Evolutionary conservation across 2,888 invertebrate species (phyloP).

Genomic region (Coleophora flavipennella): DNA sequence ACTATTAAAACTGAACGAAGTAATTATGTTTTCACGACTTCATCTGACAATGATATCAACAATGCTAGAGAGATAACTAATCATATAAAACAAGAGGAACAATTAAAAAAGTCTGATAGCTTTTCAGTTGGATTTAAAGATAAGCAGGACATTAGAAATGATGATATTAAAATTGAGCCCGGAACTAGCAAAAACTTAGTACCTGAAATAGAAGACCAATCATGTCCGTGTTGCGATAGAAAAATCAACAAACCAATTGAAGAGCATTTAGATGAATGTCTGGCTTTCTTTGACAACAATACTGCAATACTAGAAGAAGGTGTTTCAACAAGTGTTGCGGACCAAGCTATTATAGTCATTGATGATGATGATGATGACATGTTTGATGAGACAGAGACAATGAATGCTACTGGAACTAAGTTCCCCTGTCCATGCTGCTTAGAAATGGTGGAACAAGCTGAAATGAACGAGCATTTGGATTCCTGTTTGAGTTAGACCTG

Average conservation of each 20-base stretch:
- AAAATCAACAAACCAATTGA: conserved; percentile 37
- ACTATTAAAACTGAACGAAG: neutral
- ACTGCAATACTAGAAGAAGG: conserved; percentile 47
- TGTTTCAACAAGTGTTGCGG: conserved; percentile 27
- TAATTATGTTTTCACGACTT: conserved; percentile 1
- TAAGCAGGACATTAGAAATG: neutral
- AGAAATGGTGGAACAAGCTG: conserved; percentile 53
- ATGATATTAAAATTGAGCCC: conserved; percentile 21
- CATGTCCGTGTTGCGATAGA: conserved; percentile 60
- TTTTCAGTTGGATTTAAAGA: conserved; percentile 3
- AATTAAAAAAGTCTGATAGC: conserved; percentile 13
- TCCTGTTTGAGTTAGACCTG: conserved; percentile 30
- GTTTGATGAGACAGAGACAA: conserved; percentile 42
- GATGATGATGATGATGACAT: conserved; percentile 38
- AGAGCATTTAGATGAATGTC: conserved; percentile 67
- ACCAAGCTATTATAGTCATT: conserved; percentile 37
- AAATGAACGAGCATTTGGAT: conserved; percentile 76
- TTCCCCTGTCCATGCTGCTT: conserved; percentile 76
- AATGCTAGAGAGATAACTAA: conserved; percentile 17
- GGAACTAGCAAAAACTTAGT: conserved; percentile 20
- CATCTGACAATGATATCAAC: conserved; percentile 9
- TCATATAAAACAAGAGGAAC: conserved; percentile 17
- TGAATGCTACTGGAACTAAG: conserved; percentile 60
- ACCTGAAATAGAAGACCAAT: conserved; percentile 16
- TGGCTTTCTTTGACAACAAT: conserved; percentile 55